Evolutionary conservation across 2,797 vertebrate genomes (phyloP).

Genomic region (Sebastes kiyomatsui): DNA sequence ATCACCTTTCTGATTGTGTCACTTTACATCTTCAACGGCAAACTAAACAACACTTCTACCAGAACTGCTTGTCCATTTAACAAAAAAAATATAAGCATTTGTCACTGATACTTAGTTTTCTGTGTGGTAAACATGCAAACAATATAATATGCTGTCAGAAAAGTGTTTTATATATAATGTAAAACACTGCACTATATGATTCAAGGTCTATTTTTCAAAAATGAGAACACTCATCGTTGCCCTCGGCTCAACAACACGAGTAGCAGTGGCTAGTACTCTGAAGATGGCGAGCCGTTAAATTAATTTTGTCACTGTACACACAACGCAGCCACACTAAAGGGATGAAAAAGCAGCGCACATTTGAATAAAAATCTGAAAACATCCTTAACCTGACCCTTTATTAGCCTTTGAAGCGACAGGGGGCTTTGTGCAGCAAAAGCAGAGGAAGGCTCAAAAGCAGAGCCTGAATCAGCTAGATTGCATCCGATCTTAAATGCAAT

Average conservation of each 20-base stretch:
- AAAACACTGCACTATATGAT: neutral
- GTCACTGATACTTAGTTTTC: neutral
- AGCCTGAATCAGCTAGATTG: constrained; percentile 73
- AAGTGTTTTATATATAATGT: neutral
- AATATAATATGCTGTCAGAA: neutral
- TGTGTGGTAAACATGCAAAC: neutral
- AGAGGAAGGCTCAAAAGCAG: constrained; percentile 43
- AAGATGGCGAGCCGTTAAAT: constrained; percentile 35
- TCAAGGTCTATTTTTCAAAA: neutral
- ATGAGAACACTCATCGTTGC: neutral
- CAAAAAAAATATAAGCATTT: neutral
- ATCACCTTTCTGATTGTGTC: neutral
- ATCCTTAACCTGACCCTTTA: constrained; percentile 48
- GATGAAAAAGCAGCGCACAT: constrained; percentile 50
- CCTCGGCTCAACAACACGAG: neutral
- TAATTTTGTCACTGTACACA: constrained; percentile 31
- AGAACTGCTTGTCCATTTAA: neutral
- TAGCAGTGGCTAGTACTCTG: neutral
- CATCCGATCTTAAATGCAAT: constrained; percentile 77
- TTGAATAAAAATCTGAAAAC: constrained; percentile 66
- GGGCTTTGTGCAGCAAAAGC: constrained; percentile 57
- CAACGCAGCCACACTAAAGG: constrained; percentile 27
- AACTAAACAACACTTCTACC: neutral
- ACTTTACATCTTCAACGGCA: neutral
- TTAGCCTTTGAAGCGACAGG: constrained; percentile 64